These are phyloP conservation scores for Pantelozetes paolii DNA, from an alignment of 2,888 invertebrate species.

Conservation along the genomic window DNA sequence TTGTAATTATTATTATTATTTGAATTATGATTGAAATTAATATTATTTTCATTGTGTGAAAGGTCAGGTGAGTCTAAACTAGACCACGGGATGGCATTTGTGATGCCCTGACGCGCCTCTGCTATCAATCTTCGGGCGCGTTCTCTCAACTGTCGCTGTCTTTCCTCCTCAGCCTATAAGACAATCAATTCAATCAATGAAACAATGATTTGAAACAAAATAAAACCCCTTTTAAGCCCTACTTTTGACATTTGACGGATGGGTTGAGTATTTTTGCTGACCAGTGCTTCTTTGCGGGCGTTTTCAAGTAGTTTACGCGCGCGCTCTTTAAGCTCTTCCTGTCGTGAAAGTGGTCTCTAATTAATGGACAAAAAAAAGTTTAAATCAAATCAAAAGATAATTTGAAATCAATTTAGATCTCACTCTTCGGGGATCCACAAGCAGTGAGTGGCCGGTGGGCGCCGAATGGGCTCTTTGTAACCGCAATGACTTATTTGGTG, in stretches of 20 bases:
- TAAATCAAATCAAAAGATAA: background rate
- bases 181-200: no score
- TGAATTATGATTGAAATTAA: constrained; percentile 41
- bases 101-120: constrained; percentile 66
- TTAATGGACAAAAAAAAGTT: background rate
- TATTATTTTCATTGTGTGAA: constrained; percentile 26
- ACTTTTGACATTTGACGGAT: constrained; percentile 6
- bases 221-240: no score
- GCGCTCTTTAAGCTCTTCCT: constrained; percentile 56
- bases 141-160: constrained; percentile 78
- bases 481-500: constrained; percentile 49
- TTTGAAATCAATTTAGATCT: background rate
- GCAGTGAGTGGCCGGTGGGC: constrained; percentile 26
- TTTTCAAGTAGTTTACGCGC: constrained; percentile 39
- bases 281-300: constrained; percentile 18
- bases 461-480: constrained; percentile 43
- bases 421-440: constrained; percentile 33
- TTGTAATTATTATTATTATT: background rate
- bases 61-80: constrained; percentile 27
- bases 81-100: constrained; percentile 35
- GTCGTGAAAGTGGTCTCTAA: constrained; percentile 70
- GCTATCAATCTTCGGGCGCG: constrained; percentile 83
- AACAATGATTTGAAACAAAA: no score
- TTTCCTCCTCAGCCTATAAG: constrained; percentile 69
- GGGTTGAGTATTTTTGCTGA: constrained; percentile 25